Evolutionary conservation across 2,797 vertebrate species (phyloP), one percentile per base, ranked within the genome.

Genomic region (Percopsis omiscomaycus): DNA sequence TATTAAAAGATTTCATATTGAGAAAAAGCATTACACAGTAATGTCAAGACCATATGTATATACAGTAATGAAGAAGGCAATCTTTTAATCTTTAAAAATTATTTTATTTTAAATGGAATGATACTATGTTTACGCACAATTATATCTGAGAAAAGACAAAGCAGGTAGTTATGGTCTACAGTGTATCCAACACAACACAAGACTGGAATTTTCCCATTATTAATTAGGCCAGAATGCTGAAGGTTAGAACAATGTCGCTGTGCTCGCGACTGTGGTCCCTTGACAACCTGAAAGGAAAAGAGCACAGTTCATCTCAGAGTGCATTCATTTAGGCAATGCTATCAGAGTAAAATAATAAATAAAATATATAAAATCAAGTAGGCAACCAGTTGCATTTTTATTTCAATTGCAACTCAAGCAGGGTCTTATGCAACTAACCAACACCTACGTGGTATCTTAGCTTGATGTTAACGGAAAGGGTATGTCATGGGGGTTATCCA

Each of bases 91-190:
- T 46, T 75, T 73, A 78, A 86, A 87, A 73, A 60, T 0, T 42
- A 58, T 22, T 91, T 91, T 91, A 91, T 91, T 91, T 71, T 16
- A 66, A 78, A 83, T 80, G 87, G 87, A 92, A 91, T 91, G 86
- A 85, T 15, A 64, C 15, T 61, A 76, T 16, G 75, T 73, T 44
- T 61, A 47, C 28, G 69, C 56, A 72, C 5, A 56, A 66, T 48
- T 49, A 47, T n/a, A 60, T 69, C 6, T 66, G 14, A 59, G 15
- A 68, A 55, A 68, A 48, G 60, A 68, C 59, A 82, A 55, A 62
- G 58, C 37, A 74, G 5, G 22, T 14, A 61, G 4, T 16, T 64
- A 27, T 32, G 62, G 42, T 30, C 16, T 73, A 66, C 14, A 44
- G 52, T 77, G 52, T 28, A 22, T 8, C 28, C 16, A 0, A 65